Evolutionary conservation across 2,113 vertebrate species (phyloP).

Genomic region (Urocynchramus pylzowi): DNA sequence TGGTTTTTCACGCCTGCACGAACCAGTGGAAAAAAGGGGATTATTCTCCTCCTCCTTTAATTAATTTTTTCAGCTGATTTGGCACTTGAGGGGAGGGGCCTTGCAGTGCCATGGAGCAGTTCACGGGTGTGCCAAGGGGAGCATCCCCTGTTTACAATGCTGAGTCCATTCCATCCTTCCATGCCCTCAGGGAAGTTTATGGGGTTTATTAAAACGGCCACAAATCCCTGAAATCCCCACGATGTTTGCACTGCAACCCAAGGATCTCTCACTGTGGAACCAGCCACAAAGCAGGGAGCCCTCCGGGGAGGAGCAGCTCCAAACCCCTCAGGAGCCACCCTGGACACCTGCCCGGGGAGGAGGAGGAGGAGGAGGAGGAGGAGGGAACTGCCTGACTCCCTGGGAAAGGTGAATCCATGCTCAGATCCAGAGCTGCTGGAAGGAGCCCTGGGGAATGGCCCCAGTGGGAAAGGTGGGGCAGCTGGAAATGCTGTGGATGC

Average conservation of each 20-base stretch:
- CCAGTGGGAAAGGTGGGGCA: rapidly evolving
- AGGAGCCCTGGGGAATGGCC: background rate
- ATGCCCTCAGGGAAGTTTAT: background rate
- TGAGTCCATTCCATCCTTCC: background rate
- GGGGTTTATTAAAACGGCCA: background rate
- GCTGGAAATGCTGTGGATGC: rapidly evolving
- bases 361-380: background rate
- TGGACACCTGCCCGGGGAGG: background rate
- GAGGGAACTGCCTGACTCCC: background rate
- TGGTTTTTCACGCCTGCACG: background rate
- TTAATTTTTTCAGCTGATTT: background rate
- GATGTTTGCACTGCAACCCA: background rate
- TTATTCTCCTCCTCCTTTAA: background rate
- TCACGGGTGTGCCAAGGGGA: background rate
- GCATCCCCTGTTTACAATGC: rapidly evolving
- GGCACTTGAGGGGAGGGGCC: background rate
- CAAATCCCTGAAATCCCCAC: background rate
- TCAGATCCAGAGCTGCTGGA: background rate
- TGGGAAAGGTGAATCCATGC: background rate
- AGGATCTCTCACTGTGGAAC: background rate
- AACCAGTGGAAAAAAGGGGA: background rate
- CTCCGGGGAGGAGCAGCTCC: background rate
- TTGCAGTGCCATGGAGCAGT: background rate
- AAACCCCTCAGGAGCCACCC: background rate
- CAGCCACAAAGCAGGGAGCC: background rate